Conservation (phyloP, 2,888 invertebrate species). For the Perdita meconis region DNA sequence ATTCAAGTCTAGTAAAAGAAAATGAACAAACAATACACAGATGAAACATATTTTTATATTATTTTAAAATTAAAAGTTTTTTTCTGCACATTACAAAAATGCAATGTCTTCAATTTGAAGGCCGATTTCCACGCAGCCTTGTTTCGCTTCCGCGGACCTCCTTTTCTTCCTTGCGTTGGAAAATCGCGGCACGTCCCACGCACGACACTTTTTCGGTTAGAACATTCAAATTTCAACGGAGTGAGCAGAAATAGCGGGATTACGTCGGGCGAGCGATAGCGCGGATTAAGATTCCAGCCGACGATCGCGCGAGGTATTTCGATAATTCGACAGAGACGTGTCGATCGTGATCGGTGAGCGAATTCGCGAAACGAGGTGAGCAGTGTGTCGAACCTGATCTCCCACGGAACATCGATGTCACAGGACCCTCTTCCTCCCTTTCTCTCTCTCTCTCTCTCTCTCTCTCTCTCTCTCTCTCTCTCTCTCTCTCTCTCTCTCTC, state of each 20-base stretch:
- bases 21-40: too few species aligned
- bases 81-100: too few species aligned
- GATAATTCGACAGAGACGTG: constrained; percentile 78
- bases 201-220: constrained; percentile 44
- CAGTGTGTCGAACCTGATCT: constrained; percentile 63
- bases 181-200: constrained; percentile 45
- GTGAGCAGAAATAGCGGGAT: constrained; percentile 67
- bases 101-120: not conserved
- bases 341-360: constrained; percentile 77
- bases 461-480: constrained; percentile 16
- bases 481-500: constrained; percentile 33
- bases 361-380: constrained; percentile 74
- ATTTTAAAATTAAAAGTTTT: too few species aligned
- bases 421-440: constrained; percentile 31
- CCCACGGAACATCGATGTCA: constrained; percentile 62
- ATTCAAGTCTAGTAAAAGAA: too few species aligned
- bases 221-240: constrained; percentile 56
- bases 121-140: not conserved
- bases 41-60: too few species aligned
- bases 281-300: constrained; percentile 68
- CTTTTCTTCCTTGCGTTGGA: constrained; percentile 16
- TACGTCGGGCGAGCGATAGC: constrained; percentile 31
- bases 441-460: constrained; percentile 29
- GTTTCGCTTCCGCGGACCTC: not conserved
- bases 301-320: constrained; percentile 72